Percentiles rank a stretch among this genome's conserved stretches.
Conservation (phyloP, 2,888 invertebrate genomes). For the Megaustenia siamemsis region DNA sequence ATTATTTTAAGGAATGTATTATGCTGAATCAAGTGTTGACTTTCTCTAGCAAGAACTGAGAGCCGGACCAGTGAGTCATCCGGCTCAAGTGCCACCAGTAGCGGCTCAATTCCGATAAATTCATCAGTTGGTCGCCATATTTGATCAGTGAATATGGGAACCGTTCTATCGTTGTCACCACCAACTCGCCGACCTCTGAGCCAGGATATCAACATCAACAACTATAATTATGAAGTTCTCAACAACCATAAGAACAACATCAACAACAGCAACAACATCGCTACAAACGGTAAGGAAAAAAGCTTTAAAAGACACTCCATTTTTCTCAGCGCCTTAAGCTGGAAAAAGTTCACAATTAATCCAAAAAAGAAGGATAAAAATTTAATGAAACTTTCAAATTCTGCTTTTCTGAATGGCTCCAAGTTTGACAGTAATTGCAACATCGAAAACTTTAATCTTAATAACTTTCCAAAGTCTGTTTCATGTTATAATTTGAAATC, state of each 20-base stretch:
- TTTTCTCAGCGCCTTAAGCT: slow-evolving; percentile 95
- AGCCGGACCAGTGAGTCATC: slow-evolving; percentile 25
- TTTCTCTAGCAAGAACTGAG: background rate
- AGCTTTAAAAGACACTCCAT: slow-evolving; percentile 91
- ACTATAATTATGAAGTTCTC: slow-evolving; percentile 94
- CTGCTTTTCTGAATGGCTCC: slow-evolving; percentile 67
- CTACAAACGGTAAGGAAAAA: slow-evolving; percentile 65
- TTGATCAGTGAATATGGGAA: slow-evolving; percentile 86
- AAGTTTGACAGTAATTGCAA: slow-evolving; percentile 77
- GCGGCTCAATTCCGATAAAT: slow-evolving; percentile 31
- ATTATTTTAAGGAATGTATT: background rate
- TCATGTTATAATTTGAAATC: slow-evolving; percentile 81
- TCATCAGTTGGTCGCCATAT: slow-evolving; percentile 54
- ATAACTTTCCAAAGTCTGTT: slow-evolving; percentile 83
- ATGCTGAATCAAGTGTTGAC: slow-evolving; percentile 28
- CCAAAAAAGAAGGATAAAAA: slow-evolving; percentile 89
- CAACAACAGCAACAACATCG: slow-evolving; percentile 88
- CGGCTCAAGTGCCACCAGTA: background rate
- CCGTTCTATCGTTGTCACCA: slow-evolving; percentile 96
- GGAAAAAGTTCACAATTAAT: slow-evolving; percentile 96
- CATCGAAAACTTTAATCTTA: slow-evolving; percentile 88
- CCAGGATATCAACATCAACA: slow-evolving; percentile 90
- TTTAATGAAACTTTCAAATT: slow-evolving; percentile 69
- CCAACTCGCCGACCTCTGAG: slow-evolving; percentile 86
- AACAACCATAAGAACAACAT: slow-evolving; percentile 88